phyloP scores from a whole-genome alignment of 2,888 invertebrate genomes.

The Ferdinandea cuprea region DNA sequence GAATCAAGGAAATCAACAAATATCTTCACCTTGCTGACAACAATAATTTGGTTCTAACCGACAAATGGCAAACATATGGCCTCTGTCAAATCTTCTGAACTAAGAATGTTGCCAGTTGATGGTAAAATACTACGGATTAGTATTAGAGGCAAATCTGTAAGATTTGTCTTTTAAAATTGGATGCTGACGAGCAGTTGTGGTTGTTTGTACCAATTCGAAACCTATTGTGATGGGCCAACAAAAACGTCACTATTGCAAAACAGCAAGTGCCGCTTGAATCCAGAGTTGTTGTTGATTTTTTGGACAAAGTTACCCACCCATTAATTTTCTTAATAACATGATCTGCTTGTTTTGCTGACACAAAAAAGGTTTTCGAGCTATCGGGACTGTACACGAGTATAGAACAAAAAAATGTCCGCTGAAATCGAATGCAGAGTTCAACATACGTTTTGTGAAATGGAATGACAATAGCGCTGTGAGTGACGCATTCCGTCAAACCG shows the following conservation, averaged over 20 bases:
- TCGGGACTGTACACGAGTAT: too few species aligned
- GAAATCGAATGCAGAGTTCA: too few species aligned
- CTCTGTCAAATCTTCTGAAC: background rate
- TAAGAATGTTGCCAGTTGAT: conserved; percentile 19
- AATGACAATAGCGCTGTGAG: background rate
- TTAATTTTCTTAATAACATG: too few species aligned
- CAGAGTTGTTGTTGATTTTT: too few species aligned
- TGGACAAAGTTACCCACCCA: background rate
- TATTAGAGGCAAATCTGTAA: conserved; percentile 19
- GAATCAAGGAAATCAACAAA: conserved; percentile 4
- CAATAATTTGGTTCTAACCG: conserved; percentile 13
- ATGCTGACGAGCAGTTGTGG: background rate
- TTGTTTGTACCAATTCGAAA: too few species aligned
- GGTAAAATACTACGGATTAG: conserved; percentile 20
- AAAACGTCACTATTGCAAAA: conserved; percentile 18
- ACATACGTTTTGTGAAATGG: background rate
- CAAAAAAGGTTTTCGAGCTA: too few species aligned
- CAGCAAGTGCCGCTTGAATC: conserved; percentile 5
- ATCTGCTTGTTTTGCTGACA: too few species aligned
- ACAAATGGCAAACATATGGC: conserved; percentile 10
- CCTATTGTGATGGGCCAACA: conserved; percentile 7
- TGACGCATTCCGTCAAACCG: background rate
- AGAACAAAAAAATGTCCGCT: too few species aligned
- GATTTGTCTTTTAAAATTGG: conserved; percentile 13
- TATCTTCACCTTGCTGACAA: conserved; percentile 4